These are phyloP conservation scores for Malurus melanocephalus DNA, from an alignment of 2,113 vertebrate species.

Conservation along the genomic window DNA sequence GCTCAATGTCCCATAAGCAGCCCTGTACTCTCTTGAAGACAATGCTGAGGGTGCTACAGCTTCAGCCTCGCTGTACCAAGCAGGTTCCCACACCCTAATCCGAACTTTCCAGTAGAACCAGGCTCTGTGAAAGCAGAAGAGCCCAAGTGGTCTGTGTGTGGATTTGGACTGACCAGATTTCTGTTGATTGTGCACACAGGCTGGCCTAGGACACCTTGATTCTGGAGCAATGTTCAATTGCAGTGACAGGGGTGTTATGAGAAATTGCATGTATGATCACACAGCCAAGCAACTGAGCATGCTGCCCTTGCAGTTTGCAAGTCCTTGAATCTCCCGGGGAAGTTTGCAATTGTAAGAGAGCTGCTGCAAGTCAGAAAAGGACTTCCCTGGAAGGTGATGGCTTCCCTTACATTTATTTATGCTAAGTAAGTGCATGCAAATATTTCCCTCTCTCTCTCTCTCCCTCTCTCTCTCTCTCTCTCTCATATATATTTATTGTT, in stretches of 20 bases:
- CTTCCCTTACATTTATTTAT: neutral
- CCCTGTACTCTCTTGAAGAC: neutral
- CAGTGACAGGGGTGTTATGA: neutral
- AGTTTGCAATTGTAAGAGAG: neutral
- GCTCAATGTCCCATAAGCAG: neutral
- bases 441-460: neutral
- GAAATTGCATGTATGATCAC: neutral
- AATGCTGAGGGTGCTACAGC: neutral
- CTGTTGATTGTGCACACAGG: neutral
- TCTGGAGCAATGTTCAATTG: neutral
- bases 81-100: neutral
- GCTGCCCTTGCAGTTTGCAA: neutral
- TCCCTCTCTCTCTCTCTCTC: neutral
- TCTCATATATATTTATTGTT: neutral
- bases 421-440: neutral
- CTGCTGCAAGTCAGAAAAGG: neutral
- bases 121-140: neutral
- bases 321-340: neutral
- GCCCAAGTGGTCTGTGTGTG: rapidly evolving
- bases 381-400: neutral
- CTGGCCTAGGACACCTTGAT: neutral
- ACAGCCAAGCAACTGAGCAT: neutral
- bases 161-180: neutral
- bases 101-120: neutral
- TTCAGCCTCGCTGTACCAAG: neutral